A percentile compares a stretch with the other conserved stretches of the same genome.
Conservation (phyloP, 1,140 invertebrate genomes). For the Ditylenchus dipsaci region DNA sequence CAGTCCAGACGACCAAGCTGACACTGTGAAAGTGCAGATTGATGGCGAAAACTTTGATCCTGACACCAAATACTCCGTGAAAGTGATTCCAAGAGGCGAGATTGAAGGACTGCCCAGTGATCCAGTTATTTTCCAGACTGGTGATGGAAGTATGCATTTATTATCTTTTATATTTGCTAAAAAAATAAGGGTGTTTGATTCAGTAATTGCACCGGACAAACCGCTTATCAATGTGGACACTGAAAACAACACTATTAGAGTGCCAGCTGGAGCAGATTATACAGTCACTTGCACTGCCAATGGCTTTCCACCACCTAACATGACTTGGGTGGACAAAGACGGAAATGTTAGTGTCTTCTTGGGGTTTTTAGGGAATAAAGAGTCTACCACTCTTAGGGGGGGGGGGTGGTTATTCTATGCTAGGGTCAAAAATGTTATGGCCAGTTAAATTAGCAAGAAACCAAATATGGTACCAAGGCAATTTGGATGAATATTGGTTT, state of each 20-base stretch:
- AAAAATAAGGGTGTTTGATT: conserved; percentile 20
- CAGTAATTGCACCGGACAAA: conserved; percentile 52
- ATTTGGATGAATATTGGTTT: too few relatives aligned
- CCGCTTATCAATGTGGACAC: conserved; percentile 54
- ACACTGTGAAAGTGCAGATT: conserved; percentile 34
- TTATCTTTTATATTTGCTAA: not conserved
- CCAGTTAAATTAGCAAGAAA: too few relatives aligned
- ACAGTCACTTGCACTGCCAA: conserved; percentile 52
- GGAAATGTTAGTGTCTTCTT: conserved; percentile 53
- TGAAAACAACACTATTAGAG: conserved; percentile 49
- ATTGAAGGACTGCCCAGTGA: conserved; percentile 49
- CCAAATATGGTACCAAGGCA: too few relatives aligned
- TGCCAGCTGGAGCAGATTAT: conserved; percentile 56
- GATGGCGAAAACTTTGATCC: conserved; percentile 57
- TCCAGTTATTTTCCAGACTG: conserved; percentile 38
- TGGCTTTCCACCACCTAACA: conserved; percentile 48
- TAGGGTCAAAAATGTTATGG: too few relatives aligned
- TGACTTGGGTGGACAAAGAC: conserved; percentile 51
- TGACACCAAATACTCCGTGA: conserved; percentile 53
- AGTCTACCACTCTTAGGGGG: not conserved
- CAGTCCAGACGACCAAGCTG: conserved; percentile 26
- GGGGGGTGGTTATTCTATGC: too few relatives aligned
- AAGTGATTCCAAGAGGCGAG: conserved; percentile 51
- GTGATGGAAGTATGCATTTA: conserved; percentile 40
- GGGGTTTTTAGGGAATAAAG: too few relatives aligned